Evolutionary conservation across 2,797 vertebrate species (phyloP).

Genomic region (Diceros bicornis): DNA sequence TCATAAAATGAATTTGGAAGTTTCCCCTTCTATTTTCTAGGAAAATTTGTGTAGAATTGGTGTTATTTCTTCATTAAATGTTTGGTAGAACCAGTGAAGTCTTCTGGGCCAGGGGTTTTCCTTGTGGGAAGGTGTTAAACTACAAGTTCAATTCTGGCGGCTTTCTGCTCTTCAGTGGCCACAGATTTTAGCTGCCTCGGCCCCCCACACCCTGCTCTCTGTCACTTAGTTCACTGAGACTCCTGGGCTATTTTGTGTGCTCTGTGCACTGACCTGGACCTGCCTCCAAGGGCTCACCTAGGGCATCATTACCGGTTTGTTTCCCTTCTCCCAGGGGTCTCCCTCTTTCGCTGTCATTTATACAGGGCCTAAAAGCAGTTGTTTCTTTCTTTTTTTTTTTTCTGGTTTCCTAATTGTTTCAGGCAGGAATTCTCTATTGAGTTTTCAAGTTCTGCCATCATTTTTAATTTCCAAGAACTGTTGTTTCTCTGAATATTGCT

Average conservation of each 20-base stretch:
- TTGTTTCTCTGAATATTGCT: neutral
- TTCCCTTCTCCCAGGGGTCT: neutral
- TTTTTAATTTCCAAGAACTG: slow-evolving; percentile 45
- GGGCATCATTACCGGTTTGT: too few relatives aligned
- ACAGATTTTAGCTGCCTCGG: neutral
- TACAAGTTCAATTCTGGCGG: neutral
- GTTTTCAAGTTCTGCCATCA: slow-evolving; percentile 22
- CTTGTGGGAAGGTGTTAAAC: neutral
- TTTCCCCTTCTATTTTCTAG: neutral
- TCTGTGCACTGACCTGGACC: neutral
- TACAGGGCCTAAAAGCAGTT: neutral
- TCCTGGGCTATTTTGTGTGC: neutral
- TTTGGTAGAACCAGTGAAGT: neutral
- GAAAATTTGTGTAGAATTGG: neutral
- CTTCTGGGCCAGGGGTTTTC: neutral
- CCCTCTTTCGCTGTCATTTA: neutral
- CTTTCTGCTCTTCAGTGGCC: neutral
- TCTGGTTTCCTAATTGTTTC: slow-evolving; percentile 17
- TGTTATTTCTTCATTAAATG: neutral
- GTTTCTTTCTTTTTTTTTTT: neutral
- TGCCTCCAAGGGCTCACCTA: neutral
- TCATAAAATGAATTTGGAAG: neutral
- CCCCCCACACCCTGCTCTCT: neutral
- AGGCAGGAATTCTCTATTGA: neutral
- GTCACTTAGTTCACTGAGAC: neutral